Evolutionary conservation across 2,113 vertebrate genomes (phyloP).

Genomic region (Aphyosemion australe): DNA sequence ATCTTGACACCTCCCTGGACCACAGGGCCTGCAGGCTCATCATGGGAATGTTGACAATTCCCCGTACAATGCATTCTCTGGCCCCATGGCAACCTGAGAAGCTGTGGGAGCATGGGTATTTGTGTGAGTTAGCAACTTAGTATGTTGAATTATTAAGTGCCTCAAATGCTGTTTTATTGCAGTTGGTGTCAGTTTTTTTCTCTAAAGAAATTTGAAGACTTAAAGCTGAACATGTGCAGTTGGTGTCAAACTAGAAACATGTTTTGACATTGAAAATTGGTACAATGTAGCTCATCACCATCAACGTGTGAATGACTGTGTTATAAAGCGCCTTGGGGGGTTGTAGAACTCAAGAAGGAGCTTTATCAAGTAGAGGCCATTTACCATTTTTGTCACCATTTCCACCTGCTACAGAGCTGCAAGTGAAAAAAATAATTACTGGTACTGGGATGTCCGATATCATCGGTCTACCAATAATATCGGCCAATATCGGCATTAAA

Average conservation of each 20-base stretch:
- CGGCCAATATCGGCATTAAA: no score
- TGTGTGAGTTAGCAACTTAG: conserved; percentile 66
- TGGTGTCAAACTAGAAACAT: neutral
- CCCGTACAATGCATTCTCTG: conserved; percentile 66
- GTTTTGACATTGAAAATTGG: neutral
- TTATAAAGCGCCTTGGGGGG: no score
- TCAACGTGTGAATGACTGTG: no score
- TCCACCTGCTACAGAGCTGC: no score
- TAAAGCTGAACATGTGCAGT: neutral
- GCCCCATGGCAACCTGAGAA: conserved; percentile 72
- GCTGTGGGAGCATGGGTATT: conserved; percentile 62
- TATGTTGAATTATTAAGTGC: conserved; percentile 65
- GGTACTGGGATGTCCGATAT: no score
- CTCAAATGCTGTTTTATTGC: conserved; percentile 57
- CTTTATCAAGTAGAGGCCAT: no score
- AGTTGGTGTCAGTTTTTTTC: conserved; percentile 21
- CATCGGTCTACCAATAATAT: no score
- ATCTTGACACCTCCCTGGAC: conserved; percentile 67
- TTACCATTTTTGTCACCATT: no score
- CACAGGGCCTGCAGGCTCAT: conserved; percentile 70
- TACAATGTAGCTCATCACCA: no score
- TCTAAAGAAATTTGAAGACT: conserved; percentile 5
- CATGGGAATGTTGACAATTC: conserved; percentile 82
- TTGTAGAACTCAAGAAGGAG: no score
- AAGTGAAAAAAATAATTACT: no score